Evolutionary conservation across 2,888 invertebrate species (phyloP), one percentile per base, ranked within the genome.

Genomic region (Pachymerium ferrugineum): DNA sequence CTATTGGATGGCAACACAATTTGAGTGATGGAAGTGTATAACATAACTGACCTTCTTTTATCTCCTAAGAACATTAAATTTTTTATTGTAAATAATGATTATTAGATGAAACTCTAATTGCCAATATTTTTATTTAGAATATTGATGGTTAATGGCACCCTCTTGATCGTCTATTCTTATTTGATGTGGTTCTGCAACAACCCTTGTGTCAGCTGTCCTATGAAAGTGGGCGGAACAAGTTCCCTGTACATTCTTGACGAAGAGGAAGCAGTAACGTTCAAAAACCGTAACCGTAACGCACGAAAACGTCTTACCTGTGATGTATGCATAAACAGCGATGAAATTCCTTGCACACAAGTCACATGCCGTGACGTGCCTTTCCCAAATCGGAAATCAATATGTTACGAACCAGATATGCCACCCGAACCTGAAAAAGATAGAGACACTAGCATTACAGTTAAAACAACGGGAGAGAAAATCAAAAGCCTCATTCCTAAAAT

Each of bases 151-250:
- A 62, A 62, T 28, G 28, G 62, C 10, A 68, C 68, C n/a, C 12
- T 68, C 8, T 14, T 31, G 29, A 31, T 29, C 19, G 16, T 28
- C 5, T 29, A 68, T 28, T 16, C 68, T 6, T 68, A 68, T 14
- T 14, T 68, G 29, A 68, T 69, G 30, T 69, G 69, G 69, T 16
- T 69, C 29, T 69, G 30, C 33, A 33, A 69, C 16, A 69, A 31
- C 28, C 69, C 31, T 3, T 69, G 31, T 22, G 19, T 69, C 10
- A 3, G 30, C 28, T 69, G 69, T 31, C 69, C 31, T 19, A 31
- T 69, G 12, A 33, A 31, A 19, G 31, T 31, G 2, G 29, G n/a
- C n/a, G 62, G 62, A 62, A 62, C n/a, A 47, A 19, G 38, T 38
- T 6, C 38, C 38, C 0, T 38, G 16, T 38, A 38, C 14, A 38